These are phyloP conservation scores for Platerodrilus igneus DNA, from an alignment of 2,888 invertebrate species.

Conservation along the genomic window DNA sequence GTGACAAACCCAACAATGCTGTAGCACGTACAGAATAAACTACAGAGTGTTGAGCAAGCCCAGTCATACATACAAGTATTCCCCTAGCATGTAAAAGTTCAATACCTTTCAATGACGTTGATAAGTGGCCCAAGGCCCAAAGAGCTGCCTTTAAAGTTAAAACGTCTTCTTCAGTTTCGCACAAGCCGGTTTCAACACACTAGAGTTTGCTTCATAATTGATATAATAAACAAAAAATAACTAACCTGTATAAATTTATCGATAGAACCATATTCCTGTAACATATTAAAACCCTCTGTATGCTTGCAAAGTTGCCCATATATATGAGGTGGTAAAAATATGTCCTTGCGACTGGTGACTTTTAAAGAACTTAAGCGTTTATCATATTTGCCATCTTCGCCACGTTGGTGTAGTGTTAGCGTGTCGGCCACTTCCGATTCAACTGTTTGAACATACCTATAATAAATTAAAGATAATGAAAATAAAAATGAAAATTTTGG, in stretches of 20 bases:
- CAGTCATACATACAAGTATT: constrained; percentile 51
- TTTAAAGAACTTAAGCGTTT: constrained; percentile 61
- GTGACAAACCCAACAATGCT: constrained; percentile 81
- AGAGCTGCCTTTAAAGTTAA: constrained; percentile 79
- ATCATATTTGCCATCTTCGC: constrained; percentile 72
- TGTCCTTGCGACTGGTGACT: constrained; percentile 50
- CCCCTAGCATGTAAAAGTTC: constrained; percentile 60
- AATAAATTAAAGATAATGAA: no score
- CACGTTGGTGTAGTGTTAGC: constrained; percentile 76
- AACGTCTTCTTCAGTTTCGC: constrained; percentile 64
- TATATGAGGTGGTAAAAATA: constrained; percentile 68
- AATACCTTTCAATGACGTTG: constrained; percentile 71
- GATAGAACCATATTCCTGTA: constrained; percentile 53
- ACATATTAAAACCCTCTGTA: constrained; percentile 53
- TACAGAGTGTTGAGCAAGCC: constrained; percentile 72
- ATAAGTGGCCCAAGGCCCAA: constrained; percentile 85
- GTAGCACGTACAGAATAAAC: constrained; percentile 88
- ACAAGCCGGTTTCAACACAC: constrained; percentile 51
- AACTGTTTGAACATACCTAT: constrained; percentile 79
- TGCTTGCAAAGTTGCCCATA: constrained; percentile 80
- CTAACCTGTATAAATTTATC: constrained; percentile 48
- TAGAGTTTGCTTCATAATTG: constrained; percentile 15
- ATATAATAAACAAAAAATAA: constrained; percentile 31
- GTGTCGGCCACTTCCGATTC: constrained; percentile 87
- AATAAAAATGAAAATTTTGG: background rate